A percentile compares a stretch with the other conserved stretches of the same genome.
Evolutionary conservation across 1,140 invertebrate genomes (phyloP).

Genomic region (Drosophila serrata): DNA sequence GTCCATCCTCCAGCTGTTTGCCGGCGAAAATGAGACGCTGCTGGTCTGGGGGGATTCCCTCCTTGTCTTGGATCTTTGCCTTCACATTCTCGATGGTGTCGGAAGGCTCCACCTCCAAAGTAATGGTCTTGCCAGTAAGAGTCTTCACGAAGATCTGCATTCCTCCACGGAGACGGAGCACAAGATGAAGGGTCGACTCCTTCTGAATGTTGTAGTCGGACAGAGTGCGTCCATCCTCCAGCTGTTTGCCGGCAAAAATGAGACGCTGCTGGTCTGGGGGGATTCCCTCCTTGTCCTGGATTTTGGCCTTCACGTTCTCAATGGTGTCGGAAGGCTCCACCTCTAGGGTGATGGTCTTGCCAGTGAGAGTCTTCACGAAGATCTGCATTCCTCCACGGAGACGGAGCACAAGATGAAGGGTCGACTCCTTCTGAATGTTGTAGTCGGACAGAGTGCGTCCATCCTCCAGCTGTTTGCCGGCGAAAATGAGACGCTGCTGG

Average conservation of each 20-base stretch:
- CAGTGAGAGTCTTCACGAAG: constrained; percentile 93
- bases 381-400: constrained; percentile 92
- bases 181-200: constrained; percentile 96
- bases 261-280: constrained; percentile 89
- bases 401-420: constrained; percentile 86
- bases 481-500: no score
- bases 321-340: constrained; percentile 47
- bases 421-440: no score
- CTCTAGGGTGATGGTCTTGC: constrained; percentile 88
- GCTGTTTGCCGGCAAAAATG: constrained; percentile 92
- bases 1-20: no score
- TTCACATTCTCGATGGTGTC: no score
- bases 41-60: no score
- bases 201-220: constrained; percentile 95
- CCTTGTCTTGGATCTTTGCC: no score
- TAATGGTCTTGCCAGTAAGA: no score
- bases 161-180: constrained; percentile 95
- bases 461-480: no score
- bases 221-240: constrained; percentile 93
- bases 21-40: no score
- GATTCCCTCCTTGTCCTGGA: constrained; percentile 53
- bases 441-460: no score
- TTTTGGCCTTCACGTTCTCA: constrained; percentile 56
- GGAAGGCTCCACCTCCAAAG: no score
- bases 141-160: background rate